These are phyloP conservation scores for Leptinotarsa juncta DNA, from an alignment of 2,888 invertebrate species.

Conservation along the genomic window DNA sequence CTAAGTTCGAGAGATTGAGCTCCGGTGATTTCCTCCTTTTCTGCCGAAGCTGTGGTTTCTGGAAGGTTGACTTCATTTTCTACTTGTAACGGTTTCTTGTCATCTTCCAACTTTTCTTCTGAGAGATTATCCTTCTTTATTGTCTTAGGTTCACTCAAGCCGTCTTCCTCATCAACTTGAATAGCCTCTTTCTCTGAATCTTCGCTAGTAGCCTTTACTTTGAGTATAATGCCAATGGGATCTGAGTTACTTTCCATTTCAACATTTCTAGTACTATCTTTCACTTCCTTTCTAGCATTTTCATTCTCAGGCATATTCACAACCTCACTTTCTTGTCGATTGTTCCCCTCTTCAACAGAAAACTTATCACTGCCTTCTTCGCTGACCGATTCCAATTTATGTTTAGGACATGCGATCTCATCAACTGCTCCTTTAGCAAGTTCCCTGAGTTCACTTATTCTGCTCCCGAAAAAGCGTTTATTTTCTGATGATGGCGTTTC, in stretches of 20 bases:
- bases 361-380: slow-evolving; percentile 50
- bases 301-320: slow-evolving; percentile 20
- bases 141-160: slow-evolving; percentile 57
- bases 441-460: slow-evolving; percentile 58
- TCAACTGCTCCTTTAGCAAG: slow-evolving; percentile 60
- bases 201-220: not conserved
- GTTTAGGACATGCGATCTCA: slow-evolving; percentile 54
- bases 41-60: slow-evolving; percentile 9
- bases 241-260: not conserved
- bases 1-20: slow-evolving; percentile 43
- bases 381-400: slow-evolving; percentile 48
- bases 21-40: slow-evolving; percentile 24
- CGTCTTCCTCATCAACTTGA: slow-evolving; percentile 63
- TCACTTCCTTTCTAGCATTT: not conserved
- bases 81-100: not conserved
- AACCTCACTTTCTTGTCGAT: slow-evolving; percentile 14
- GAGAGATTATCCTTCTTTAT: not conserved
- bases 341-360: slow-evolving; percentile 29
- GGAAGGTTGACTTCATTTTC: not conserved
- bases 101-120: not conserved
- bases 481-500: slow-evolving; percentile 59
- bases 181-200: slow-evolving; percentile 43
- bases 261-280: not conserved
- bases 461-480: slow-evolving; percentile 51
- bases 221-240: not conserved